Evolutionary conservation across 1,140 invertebrate species (phyloP), one percentile per base, ranked within the genome.

Genomic region (Galendromus occidentalis): DNA sequence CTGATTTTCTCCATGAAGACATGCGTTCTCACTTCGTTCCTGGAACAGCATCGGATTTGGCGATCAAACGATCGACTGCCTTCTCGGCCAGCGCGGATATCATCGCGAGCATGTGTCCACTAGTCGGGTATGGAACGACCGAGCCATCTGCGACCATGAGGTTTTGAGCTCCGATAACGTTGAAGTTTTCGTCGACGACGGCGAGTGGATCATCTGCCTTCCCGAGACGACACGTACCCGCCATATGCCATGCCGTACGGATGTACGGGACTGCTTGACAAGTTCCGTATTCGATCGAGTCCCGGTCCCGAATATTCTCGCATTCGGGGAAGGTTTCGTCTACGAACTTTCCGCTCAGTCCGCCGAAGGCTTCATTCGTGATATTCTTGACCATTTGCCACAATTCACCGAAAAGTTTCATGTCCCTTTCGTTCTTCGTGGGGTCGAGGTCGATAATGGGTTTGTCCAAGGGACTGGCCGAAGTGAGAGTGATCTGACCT

Each of bases 381-480:
- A 47, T 47, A 14, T 59, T 59, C 33, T 59, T 59, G 17, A 59
- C 51, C 25, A 59, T 59, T 22, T 59, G 51, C 14, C 33, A 59
- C 2, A 59, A 14, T 14, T 59, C 51, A 25, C 51, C 51, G 14
- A 59, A 29, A 33, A 59, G 14, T 25, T 29, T 7, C 51, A 20
- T 59, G 20, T 59, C 51, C 12, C 51, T 14, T 59, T 14, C 22
- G 9, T 2, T 59, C 12, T 17, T 22, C 51, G 51, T 59, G 4
- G 14, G 22, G 9, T 25, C 51, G 2, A 59, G 20, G 33, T 25
- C 33, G 20, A 25, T 59, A 5, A 59, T 59, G 14, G 51, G 51
- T 17, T 59, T 59, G 22, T 59, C 51, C 1, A 20, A 25, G 2
- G 2, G 2, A 9, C 9, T 20, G 9, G 25, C 22, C 14, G 12